Evolutionary conservation across 2,888 invertebrate species (phyloP), one percentile per base, ranked within the genome.

Genomic region (Tineola bisselliella): DNA sequence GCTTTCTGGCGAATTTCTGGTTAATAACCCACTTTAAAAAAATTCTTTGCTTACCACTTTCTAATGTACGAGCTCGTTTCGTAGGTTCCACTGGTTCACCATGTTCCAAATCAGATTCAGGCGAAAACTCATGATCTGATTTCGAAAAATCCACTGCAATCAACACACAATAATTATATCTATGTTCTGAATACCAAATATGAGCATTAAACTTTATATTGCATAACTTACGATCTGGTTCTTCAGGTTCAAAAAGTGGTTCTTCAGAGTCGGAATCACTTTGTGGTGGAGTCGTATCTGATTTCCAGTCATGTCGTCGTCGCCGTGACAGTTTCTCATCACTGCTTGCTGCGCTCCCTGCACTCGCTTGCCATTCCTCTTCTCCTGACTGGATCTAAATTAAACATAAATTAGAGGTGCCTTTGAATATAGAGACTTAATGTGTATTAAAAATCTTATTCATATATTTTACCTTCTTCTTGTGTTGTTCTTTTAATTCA

Each of bases 81-180:
- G 93, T 81, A 0, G 96, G 96, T 64, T 92, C 92, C 4, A 75
- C 90, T 8, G 91, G 91, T 61, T 91, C 92, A 44, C 90, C 92
- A 64, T 91, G 93, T 70, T 97, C 87, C 63, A 87, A 68, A 63
- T 87, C 96, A 0, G 95, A 95, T 72, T 96, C 96, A 0, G 95
- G 95, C 0, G 96, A 96, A 77, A 97, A 97, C 78, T 97, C 97
- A 70, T 97, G 97, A 76, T 97, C 96, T 0, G 95, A 95, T 72
- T 92, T 93, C 13, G 71, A 72, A 67, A 73, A 79, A n/a, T 79
- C 81, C 65, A 79, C 80, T 80, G 75, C 64, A 48, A 68, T 64
- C 60, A 6, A 25, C 25, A 25, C 4, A 25, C 2, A 25, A 25
- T 25, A 25, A 25, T 25, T 25, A 25, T 25, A 25, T n/a, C n/a